A percentile compares a stretch with the other conserved stretches of the same genome.
phyloP scores from a whole-genome alignment of 2,888 invertebrate species.

The Augiades crinisus region DNA sequence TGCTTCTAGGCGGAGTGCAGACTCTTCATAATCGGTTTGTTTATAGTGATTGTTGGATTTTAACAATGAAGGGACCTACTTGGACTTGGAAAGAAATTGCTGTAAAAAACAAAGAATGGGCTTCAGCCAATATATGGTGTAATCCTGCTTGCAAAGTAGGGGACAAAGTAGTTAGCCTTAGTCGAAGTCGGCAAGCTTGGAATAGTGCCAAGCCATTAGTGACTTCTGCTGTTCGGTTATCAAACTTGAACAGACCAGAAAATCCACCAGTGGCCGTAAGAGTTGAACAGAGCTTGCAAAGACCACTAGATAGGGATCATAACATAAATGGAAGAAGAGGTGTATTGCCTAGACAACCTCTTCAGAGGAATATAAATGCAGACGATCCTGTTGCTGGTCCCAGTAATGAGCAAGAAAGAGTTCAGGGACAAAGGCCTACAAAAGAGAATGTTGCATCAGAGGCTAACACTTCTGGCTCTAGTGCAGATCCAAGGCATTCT shows the following conservation, averaged over 20 bases:
- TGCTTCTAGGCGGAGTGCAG: constrained; percentile 93
- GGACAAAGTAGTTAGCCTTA: constrained; percentile 88
- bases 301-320: constrained; percentile 84
- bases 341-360: constrained; percentile 65
- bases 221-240: constrained; percentile 77
- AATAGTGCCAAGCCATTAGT: constrained; percentile 77
- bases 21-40: constrained; percentile 89
- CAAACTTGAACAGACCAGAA: constrained; percentile 60
- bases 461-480: constrained; percentile 43
- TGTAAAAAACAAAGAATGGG: constrained; percentile 88
- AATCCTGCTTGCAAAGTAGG: constrained; percentile 93
- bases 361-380: constrained; percentile 46
- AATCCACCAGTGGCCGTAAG: constrained; percentile 72
- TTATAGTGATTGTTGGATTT: constrained; percentile 95
- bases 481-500: constrained; percentile 45
- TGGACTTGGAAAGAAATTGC: constrained; percentile 90
- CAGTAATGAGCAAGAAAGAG: constrained; percentile 54
- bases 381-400: constrained; percentile 71
- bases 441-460: constrained; percentile 47
- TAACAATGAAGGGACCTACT: constrained; percentile 86
- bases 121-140: constrained; percentile 95
- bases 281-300: constrained; percentile 72
- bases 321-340: constrained; percentile 88
- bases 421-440: constrained; percentile 34
- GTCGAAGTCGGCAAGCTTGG: constrained; percentile 80